Conservation (phyloP, 2,888 invertebrate genomes). For the Mesochorus sp. region DNA sequence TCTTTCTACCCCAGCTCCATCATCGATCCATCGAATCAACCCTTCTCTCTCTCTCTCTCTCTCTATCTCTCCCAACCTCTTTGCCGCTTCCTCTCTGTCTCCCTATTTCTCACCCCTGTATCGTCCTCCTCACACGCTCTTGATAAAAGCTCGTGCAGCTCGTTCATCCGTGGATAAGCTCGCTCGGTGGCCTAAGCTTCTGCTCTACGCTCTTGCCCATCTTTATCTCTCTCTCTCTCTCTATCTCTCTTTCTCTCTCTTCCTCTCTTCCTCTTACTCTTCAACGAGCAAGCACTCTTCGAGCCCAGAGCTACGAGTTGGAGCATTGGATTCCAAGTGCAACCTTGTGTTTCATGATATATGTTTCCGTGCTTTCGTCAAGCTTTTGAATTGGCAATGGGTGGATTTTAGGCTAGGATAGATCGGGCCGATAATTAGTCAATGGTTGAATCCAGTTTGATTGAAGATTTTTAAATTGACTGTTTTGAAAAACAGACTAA, state of each 20-base stretch:
- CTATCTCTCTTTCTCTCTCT: background rate
- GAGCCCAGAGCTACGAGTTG: too few species aligned
- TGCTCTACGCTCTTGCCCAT: conserved; percentile 4
- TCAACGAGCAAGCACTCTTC: background rate
- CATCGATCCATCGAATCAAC: background rate
- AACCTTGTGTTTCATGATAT: background rate
- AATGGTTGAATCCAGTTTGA: too few species aligned
- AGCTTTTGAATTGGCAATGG: background rate
- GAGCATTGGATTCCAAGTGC: background rate
- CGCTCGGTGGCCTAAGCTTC: conserved; percentile 16
- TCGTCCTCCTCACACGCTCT: conserved; percentile 10
- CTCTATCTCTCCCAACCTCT: background rate
- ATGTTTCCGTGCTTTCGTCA: background rate
- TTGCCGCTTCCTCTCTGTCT: background rate
- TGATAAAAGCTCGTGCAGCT: background rate
- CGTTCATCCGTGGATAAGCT: conserved; percentile 17
- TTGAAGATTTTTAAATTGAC: too few species aligned
- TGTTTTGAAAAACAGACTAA: too few species aligned
- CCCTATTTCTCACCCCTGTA: conserved; percentile 13
- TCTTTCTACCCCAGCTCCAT: background rate
- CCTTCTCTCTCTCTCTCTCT: too few species aligned
- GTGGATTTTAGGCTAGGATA: background rate
- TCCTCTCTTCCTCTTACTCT: background rate
- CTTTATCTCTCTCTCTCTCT: too few species aligned
- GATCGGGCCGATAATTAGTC: background rate